Evolutionary conservation across 2,888 invertebrate species (phyloP).

Genomic region (Ichneumon xanthorius): DNA sequence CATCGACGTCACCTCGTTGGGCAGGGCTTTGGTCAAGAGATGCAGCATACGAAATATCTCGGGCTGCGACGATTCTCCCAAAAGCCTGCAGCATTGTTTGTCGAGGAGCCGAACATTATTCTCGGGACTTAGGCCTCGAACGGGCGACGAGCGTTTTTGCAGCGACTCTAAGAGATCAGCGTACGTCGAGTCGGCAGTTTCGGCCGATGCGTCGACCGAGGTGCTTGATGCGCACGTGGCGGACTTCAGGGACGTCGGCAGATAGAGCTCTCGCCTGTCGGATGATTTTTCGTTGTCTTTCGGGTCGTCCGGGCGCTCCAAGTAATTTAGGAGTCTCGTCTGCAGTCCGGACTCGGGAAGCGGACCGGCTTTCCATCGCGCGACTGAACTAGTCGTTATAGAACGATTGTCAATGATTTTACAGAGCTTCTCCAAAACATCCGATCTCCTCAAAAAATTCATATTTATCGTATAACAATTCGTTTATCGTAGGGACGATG

Average conservation of each 20-base stretch:
- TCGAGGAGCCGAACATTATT: conserved; percentile 31
- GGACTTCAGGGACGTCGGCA: background rate
- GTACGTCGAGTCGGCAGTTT: background rate
- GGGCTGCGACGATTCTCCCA: conserved; percentile 46
- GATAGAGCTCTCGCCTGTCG: background rate
- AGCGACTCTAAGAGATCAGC: background rate
- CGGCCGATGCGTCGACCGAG: background rate
- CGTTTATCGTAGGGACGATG: background rate
- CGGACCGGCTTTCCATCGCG: background rate
- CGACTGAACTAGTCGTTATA: background rate
- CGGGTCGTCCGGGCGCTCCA: conserved; percentile 16
- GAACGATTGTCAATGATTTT: conserved; percentile 7
- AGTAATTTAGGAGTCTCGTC: conserved; percentile 41
- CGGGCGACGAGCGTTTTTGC: background rate
- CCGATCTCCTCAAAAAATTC: conserved; percentile 13
- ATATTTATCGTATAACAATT: background rate
- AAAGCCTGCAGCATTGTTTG: conserved; percentile 44
- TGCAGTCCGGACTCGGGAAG: background rate
- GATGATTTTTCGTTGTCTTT: background rate
- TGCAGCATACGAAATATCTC: conserved; percentile 65
- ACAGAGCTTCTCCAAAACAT: conserved; percentile 9
- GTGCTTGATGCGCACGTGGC: background rate
- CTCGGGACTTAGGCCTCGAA: background rate
- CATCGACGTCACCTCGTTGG: background rate
- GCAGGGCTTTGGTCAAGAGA: conserved; percentile 44